Evolutionary conservation across 2,888 invertebrate species (phyloP).

Genomic region (Copidosoma aretas): DNA sequence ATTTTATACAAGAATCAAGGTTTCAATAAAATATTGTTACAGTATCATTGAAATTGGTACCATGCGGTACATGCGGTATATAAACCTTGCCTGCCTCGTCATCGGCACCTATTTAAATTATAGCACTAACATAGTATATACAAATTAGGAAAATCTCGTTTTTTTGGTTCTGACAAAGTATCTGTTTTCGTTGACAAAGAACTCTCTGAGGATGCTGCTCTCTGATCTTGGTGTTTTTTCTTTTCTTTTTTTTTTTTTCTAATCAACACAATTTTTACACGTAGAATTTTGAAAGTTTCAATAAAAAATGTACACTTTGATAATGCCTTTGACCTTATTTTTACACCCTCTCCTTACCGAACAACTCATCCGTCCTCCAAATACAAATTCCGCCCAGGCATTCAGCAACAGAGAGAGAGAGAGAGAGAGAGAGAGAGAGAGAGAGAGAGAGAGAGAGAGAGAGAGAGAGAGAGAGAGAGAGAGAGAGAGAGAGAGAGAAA

Average conservation of each 20-base stretch:
- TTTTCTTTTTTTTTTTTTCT: background rate
- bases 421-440: too few species aligned
- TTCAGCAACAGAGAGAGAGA: too few species aligned
- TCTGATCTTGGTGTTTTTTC: background rate
- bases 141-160: slow-evolving; percentile 22
- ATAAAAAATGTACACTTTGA: too few species aligned
- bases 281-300: background rate
- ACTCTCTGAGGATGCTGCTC: background rate
- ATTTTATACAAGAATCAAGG: slow-evolving; percentile 20
- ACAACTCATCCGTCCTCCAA: too few species aligned
- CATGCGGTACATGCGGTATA: too few species aligned
- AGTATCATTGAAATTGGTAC: slow-evolving; percentile 21
- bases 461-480: too few species aligned
- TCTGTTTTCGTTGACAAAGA: background rate
- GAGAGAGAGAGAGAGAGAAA: too few species aligned
- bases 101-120: slow-evolving; percentile 10
- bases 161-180: slow-evolving; percentile 3
- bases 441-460: too few species aligned
- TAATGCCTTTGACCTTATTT: too few species aligned
- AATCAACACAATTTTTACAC: background rate
- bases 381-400: too few species aligned
- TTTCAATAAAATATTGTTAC: slow-evolving; percentile 17
- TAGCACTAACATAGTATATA: slow-evolving; percentile 14
- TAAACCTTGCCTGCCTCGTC: too few species aligned
- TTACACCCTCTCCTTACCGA: too few species aligned